Evolutionary conservation across 1,140 invertebrate genomes (phyloP).

Genomic region (Saccostrea echinata): DNA sequence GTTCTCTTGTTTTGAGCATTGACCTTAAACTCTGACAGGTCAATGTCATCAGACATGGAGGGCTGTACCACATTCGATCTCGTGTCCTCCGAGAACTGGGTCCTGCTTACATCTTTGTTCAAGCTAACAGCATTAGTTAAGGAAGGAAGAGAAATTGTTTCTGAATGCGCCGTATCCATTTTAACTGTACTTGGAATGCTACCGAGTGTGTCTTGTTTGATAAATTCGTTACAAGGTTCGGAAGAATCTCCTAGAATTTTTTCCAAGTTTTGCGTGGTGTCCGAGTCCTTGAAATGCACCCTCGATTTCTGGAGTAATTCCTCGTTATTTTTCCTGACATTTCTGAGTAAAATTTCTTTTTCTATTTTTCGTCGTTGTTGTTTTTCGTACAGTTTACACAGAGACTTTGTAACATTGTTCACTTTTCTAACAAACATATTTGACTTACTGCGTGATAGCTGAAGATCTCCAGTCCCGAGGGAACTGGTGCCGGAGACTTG

Average conservation of each 20-base stretch:
- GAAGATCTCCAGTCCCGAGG: not conserved
- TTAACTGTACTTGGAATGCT: not conserved
- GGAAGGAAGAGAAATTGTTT: not conserved
- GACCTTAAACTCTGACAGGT: slow-evolving; percentile 23
- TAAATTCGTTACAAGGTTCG: too few relatives aligned
- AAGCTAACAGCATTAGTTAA: not conserved
- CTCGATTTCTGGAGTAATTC: slow-evolving; percentile 12
- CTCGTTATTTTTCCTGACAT: slow-evolving; percentile 4
- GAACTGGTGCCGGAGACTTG: not conserved
- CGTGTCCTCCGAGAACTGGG: not conserved
- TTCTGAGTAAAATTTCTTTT: slow-evolving; percentile 1
- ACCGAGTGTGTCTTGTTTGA: not conserved
- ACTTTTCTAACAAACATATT: slow-evolving; percentile 1
- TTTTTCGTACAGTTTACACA: not conserved
- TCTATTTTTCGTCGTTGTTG: slow-evolving; percentile 11
- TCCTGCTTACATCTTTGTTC: not conserved
- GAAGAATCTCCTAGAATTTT: not conserved
- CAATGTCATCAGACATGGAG: not conserved
- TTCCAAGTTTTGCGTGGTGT: slow-evolving; percentile 2
- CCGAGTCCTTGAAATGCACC: slow-evolving; percentile 3
- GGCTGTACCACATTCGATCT: not conserved
- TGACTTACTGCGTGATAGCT: not conserved
- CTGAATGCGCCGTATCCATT: not conserved
- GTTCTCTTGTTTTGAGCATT: not conserved
- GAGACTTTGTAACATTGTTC: slow-evolving; percentile 19